phyloP scores from a whole-genome alignment of 2,113 vertebrate species.

The Platanista minor region DNA sequence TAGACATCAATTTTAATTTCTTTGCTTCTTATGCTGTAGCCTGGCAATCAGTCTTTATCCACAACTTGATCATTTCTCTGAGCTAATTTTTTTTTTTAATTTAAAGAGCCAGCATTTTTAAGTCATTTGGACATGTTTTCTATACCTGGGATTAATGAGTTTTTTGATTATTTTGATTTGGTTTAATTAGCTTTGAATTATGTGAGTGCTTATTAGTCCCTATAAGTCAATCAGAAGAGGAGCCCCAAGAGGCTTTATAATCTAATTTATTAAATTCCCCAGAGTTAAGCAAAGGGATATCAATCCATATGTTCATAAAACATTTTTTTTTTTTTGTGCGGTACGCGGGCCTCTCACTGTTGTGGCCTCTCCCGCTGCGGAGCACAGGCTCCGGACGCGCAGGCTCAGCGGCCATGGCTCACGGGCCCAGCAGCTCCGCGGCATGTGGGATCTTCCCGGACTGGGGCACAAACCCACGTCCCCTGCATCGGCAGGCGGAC shows the following conservation, averaged over 20 bases:
- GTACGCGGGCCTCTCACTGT: too few species aligned
- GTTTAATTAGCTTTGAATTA: not conserved
- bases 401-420: too few species aligned
- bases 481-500: too few species aligned
- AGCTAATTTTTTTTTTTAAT: not conserved
- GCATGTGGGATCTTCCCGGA: too few species aligned
- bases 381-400: too few species aligned
- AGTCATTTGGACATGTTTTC: not conserved
- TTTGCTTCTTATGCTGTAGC: not conserved
- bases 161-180: not conserved
- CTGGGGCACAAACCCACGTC: too few species aligned
- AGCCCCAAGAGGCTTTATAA: not conserved
- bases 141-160: not conserved
- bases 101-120: not conserved
- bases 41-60: not conserved
- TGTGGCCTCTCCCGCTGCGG: too few species aligned
- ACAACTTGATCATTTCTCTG: not conserved
- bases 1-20: not conserved
- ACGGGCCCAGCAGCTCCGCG: rapidly evolving
- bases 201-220: not conserved
- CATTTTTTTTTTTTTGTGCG: too few species aligned
- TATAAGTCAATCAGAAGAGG: not conserved
- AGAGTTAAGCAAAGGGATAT: not conserved
- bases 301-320: not conserved
- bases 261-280: not conserved